Evolutionary conservation across 2,113 vertebrate species (phyloP).

Genomic region (Burhinus oedicnemus): DNA sequence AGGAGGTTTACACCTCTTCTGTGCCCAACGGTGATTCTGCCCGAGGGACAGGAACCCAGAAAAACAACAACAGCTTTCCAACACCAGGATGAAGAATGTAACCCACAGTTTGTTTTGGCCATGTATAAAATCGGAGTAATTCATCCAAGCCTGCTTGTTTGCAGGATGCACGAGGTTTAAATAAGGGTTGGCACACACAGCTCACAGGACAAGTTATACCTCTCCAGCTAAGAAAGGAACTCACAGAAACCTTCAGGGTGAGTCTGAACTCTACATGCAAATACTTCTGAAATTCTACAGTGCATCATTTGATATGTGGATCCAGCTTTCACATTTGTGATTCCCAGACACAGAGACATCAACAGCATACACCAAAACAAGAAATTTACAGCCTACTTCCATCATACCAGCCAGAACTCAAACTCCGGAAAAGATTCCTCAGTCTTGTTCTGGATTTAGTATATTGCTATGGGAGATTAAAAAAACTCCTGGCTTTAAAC

Average conservation of each 20-base stretch:
- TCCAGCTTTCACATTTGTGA: background rate
- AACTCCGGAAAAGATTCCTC: background rate
- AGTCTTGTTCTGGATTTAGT: background rate
- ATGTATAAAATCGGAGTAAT: background rate
- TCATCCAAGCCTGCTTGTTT: background rate
- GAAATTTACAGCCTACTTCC: background rate
- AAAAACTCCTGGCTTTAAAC: background rate
- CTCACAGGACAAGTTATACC: background rate
- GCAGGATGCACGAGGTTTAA: background rate
- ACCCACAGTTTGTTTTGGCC: background rate
- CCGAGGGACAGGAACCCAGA: background rate
- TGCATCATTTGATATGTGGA: fast-evolving
- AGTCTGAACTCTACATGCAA: background rate
- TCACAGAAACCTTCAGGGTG: background rate
- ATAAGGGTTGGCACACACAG: background rate
- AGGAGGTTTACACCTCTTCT: background rate
- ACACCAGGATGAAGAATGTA: background rate
- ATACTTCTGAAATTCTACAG: background rate
- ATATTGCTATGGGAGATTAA: background rate
- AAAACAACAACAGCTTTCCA: background rate
- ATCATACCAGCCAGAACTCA: background rate
- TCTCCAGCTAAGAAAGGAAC: background rate
- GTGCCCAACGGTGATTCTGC: background rate
- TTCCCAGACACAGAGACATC: background rate
- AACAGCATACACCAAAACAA: background rate